phyloP scores from a whole-genome alignment of 2,888 invertebrate species.

The Sinelater perroti region DNA sequence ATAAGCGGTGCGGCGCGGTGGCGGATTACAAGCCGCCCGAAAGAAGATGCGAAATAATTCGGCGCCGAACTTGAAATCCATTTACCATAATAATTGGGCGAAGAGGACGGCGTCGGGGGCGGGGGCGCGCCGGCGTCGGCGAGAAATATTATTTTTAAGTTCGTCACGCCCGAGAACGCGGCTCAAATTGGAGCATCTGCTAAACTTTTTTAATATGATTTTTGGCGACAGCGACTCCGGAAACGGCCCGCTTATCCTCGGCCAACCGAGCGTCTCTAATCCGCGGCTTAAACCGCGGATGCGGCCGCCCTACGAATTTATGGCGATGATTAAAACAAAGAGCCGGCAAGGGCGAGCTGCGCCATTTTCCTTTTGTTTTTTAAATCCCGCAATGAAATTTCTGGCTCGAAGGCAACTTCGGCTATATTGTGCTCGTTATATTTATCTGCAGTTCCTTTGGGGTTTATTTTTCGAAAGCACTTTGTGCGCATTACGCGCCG shows the following conservation, averaged over 20 bases:
- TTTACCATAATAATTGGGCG: conserved; percentile 25
- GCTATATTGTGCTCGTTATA: too few species aligned
- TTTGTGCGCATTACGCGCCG: too few species aligned
- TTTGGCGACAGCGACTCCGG: conserved; percentile 33
- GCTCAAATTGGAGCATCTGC: conserved; percentile 39
- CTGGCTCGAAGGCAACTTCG: too few species aligned
- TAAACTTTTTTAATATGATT: conserved; percentile 43
- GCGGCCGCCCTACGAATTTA: conserved; percentile 20
- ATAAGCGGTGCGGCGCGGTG: background rate
- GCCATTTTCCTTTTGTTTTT: too few species aligned
- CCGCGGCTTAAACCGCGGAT: conserved; percentile 21
- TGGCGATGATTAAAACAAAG: conserved; percentile 16
- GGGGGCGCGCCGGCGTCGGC: conserved; percentile 15
- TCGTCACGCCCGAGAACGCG: conserved; percentile 33
- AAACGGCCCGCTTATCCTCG: conserved; percentile 32
- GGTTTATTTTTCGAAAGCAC: too few species aligned
- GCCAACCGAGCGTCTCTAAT: conserved; percentile 30
- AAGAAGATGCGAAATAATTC: conserved; percentile 17
- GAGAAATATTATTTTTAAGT: conserved; percentile 38
- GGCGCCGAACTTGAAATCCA: conserved; percentile 24
- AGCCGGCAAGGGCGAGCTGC: too few species aligned
- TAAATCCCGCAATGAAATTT: too few species aligned
- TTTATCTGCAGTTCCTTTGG: too few species aligned
- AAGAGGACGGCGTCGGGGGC: background rate
- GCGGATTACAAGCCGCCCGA: background rate